Evolutionary conservation across 2,888 invertebrate species (phyloP).

Genomic region (Caradrina clavipalpis): DNA sequence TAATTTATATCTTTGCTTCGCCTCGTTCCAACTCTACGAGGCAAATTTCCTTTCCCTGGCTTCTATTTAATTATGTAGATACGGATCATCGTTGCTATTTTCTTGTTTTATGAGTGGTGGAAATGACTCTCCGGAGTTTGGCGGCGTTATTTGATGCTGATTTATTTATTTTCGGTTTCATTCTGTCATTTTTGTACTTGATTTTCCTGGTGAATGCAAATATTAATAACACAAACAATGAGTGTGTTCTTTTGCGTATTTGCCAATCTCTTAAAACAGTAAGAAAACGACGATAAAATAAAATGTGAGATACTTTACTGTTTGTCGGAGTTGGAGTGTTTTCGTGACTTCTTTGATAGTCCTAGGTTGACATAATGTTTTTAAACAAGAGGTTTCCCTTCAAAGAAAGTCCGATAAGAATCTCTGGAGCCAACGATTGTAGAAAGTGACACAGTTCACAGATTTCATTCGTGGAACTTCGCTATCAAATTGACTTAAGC

Average conservation of each 20-base stretch:
- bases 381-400: not conserved
- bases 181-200: slow-evolving; percentile 6
- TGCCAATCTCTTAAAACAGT: not conserved
- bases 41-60: slow-evolving; percentile 47
- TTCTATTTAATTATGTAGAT: slow-evolving; percentile 83
- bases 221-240: not conserved
- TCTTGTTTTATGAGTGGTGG: slow-evolving; percentile 72
- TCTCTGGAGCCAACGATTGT: not conserved
- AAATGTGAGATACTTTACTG: not conserved
- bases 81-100: slow-evolving; percentile 76
- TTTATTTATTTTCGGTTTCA: slow-evolving; percentile 55
- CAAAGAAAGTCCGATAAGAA: not conserved
- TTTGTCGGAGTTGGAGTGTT: not conserved
- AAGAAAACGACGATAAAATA: not conserved
- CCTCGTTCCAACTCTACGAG: slow-evolving; percentile 44
- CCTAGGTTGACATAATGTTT: not conserved
- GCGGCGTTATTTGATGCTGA: slow-evolving; percentile 61
- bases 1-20: slow-evolving; percentile 79
- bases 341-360: not conserved
- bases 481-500: slow-evolving; percentile 15
- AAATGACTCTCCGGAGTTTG: slow-evolving; percentile 65
- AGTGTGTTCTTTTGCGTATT: not conserved
- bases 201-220: not conserved
- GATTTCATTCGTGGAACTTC: slow-evolving; percentile 18
- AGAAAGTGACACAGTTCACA: not conserved